Base-by-base conservation (phyloP, 1,140 invertebrate species). In the Sitobion miscanthi region DNA sequence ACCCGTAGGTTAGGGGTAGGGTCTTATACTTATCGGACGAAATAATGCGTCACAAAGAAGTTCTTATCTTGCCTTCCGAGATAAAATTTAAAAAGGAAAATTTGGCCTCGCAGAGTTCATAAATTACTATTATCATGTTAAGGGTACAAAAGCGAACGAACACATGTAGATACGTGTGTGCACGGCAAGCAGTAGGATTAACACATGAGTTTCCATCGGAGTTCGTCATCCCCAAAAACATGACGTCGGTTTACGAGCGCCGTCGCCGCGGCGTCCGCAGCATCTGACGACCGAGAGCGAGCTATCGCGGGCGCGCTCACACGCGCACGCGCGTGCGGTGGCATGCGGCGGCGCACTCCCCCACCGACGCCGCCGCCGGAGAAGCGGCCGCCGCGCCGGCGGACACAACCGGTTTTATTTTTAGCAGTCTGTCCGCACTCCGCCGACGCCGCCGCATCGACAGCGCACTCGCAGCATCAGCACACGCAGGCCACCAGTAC, bases 391-490 rank as follows among this genome's bases (percentile, higher is more conserved):
- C 20, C 86, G 38, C 86, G 14, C 45, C 47, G 86, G 25, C 87
- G 52, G 20, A 38, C 35, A 3, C 87, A 89, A 89, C 87, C 87
- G 87, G 87, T 89, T 89, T 54, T 89, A 89, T 89, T 89, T 89
- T 89, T 89, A 89, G 87, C 87, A 54, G 87, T 89, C 87, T 23
- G 52, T 89, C 87, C 87, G 87, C 49, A 52, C 49, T 52, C 49
- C 49, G 52, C n/a, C 85, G 62, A 77, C 62, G 62, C 62, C 62
- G 62, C 62, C 62, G 62, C 62, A 69, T 6, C 87, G 49, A 54
- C 87, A 52, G 20, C 52, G 62, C 62, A 77, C 62, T 77, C 30
- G 62, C 62, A 77, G 62, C 42, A 45, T 45, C 85, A 47, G 85
- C 85, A 25, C 85, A 42, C 38, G 23, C 9, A 54, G 23, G 87